Conservation (phyloP, 1,140 invertebrate genomes). For the Hycleus cichorii region DNA sequence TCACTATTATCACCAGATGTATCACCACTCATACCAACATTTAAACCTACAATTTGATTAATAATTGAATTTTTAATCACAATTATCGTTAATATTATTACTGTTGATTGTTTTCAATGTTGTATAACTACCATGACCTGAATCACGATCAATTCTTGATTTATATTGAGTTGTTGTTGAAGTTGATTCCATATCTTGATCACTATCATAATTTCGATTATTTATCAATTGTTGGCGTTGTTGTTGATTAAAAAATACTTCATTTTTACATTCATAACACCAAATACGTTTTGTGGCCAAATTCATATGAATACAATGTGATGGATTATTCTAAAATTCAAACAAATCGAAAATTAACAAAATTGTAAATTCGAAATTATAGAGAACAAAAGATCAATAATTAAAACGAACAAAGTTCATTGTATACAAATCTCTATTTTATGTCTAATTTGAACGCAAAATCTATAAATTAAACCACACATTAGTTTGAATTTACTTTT, state of each 20-base stretch:
- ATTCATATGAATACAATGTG: slow-evolving; percentile 77
- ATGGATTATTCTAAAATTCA: slow-evolving; percentile 50
- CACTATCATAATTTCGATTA: slow-evolving; percentile 30
- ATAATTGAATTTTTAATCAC: slow-evolving; percentile 28
- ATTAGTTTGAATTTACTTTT: no score
- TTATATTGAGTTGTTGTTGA: slow-evolving; percentile 20
- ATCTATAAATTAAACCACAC: no score
- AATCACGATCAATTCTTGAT: slow-evolving; percentile 20
- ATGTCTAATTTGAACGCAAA: no score
- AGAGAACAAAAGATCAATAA: background rate
- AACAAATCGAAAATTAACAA: background rate
- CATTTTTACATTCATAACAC: slow-evolving; percentile 77
- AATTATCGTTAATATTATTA: slow-evolving; percentile 18
- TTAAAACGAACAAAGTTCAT: no score
- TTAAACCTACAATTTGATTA: slow-evolving; percentile 13
- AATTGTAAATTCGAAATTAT: background rate
- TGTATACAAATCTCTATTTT: no score
- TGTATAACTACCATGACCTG: slow-evolving; percentile 32
- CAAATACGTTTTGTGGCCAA: slow-evolving; percentile 72
- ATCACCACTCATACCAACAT: slow-evolving; percentile 33
- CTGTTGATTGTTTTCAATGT: slow-evolving; percentile 28
- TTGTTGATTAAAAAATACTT: slow-evolving; percentile 51
- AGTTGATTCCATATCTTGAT: slow-evolving; percentile 35
- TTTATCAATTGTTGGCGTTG: slow-evolving; percentile 19
- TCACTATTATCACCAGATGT: slow-evolving; percentile 37